These are phyloP conservation scores for Nasonia longicornis DNA, from an alignment of 1,140 invertebrate genomes.

Conservation along the genomic window DNA sequence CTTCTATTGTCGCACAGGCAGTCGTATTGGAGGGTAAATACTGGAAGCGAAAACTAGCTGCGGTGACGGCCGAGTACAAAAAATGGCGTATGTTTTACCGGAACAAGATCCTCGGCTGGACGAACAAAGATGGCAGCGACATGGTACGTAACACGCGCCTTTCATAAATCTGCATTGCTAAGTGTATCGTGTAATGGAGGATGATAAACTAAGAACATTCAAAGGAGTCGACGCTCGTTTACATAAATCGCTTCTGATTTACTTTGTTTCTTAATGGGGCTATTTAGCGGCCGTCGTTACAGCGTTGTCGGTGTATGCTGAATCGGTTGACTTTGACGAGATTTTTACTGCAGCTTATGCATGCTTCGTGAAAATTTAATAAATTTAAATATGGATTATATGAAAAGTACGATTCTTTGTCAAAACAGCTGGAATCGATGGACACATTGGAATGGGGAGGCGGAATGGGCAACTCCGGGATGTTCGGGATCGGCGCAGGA, in stretches of 20 bases:
- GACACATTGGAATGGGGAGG: constrained; percentile 81
- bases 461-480: constrained; percentile 54
- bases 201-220: not conserved
- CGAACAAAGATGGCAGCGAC: constrained; percentile 80
- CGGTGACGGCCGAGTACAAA: constrained; percentile 98
- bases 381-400: no score
- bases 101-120: constrained; percentile 82
- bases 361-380: no score
- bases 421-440: constrained; percentile 79
- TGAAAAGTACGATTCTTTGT: constrained; percentile 29
- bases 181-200: not conserved
- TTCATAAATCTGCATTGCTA: not conserved
- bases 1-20: constrained; percentile 72
- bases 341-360: no score
- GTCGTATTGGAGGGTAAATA: constrained; percentile 98
- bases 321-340: no score
- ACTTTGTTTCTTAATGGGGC: no score
- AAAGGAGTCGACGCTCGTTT: not conserved
- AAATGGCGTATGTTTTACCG: constrained; percentile 98
- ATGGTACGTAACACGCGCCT: constrained; percentile 71
- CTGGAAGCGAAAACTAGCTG: constrained; percentile 97
- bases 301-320: no score
- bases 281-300: no score
- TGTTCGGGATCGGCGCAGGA: constrained; percentile 53
- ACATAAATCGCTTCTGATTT: no score